Percentiles rank a stretch among this genome's conserved stretches.
These are phyloP conservation scores for Chloroceryle amazona DNA, from an alignment of 2,797 vertebrate genomes.

Conservation along the genomic window DNA sequence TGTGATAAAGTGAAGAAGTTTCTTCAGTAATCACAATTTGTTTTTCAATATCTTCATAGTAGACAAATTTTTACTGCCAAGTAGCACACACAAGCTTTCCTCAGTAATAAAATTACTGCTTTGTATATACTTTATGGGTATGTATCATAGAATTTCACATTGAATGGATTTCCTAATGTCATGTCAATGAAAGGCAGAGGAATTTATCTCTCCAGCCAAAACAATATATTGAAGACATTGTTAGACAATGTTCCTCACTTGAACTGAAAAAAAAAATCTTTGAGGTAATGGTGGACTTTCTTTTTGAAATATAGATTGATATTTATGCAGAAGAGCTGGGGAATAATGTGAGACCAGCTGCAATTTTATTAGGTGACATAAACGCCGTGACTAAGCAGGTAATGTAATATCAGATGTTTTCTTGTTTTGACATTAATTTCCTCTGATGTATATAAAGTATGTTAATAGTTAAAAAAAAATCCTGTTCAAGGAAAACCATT, in stretches of 20 bases:
- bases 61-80: background rate
- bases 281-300: background rate
- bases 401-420: background rate
- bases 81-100: background rate
- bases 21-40: background rate
- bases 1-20: background rate
- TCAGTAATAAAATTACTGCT: background rate
- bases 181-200: background rate
- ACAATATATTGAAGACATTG: background rate
- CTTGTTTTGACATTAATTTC: background rate
- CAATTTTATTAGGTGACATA: constrained; percentile 91
- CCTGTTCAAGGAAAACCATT: background rate
- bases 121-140: background rate
- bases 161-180: background rate
- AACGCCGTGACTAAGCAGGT: constrained; percentile 90
- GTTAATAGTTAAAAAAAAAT: background rate
- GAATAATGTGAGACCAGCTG: constrained; percentile 92
- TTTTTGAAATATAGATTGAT: constrained; percentile 86
- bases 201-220: background rate
- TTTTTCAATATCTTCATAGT: background rate
- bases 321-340: constrained; percentile 96
- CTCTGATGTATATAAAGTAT: background rate
- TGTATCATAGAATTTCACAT: background rate
- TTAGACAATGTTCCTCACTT: background rate
- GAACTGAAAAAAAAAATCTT: background rate